A percentile compares a stretch with the other conserved stretches of the same genome.
Conservation (phyloP, 2,888 invertebrate species). For the Malacosoma neustria region DNA sequence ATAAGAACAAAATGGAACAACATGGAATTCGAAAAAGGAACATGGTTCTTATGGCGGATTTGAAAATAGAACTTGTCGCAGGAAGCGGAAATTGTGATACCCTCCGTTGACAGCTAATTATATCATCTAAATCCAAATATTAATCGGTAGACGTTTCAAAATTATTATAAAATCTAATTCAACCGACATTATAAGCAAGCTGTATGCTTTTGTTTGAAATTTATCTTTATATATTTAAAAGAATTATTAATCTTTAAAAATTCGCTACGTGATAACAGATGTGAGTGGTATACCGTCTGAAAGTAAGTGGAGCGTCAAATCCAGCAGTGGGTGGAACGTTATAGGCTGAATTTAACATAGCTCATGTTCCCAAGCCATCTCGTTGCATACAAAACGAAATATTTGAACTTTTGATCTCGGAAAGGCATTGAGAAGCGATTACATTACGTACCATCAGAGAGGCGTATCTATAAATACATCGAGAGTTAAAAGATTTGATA, state of each 20-base stretch:
- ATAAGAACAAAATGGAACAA: slow-evolving; percentile 6
- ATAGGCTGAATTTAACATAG: too few species aligned
- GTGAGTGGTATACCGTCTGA: too few species aligned
- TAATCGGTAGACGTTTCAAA: slow-evolving; percentile 61
- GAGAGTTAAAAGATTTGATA: not conserved
- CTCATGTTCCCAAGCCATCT: too few species aligned
- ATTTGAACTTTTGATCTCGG: not conserved
- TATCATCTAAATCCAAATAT: slow-evolving; percentile 56
- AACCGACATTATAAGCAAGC: too few species aligned
- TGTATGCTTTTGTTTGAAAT: too few species aligned
- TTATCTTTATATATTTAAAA: too few species aligned
- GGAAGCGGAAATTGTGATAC: slow-evolving; percentile 66
- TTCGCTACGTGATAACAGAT: too few species aligned
- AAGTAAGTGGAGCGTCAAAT: too few species aligned
- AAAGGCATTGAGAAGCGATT: slow-evolving; percentile 3
- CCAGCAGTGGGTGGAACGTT: too few species aligned
- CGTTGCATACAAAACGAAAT: slow-evolving; percentile 2
- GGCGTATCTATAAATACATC: slow-evolving; percentile 5
- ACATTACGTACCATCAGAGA: slow-evolving; percentile 1
- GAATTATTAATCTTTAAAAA: too few species aligned
- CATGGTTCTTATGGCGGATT: slow-evolving; percentile 45
- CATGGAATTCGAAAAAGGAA: slow-evolving; percentile 17
- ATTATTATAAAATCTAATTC: too few species aligned
- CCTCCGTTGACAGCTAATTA: slow-evolving; percentile 70
- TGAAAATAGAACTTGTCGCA: slow-evolving; percentile 63